A percentile compares a stretch with the other conserved stretches of the same genome.
These are phyloP conservation scores for Ormia ochracea DNA, from an alignment of 2,888 invertebrate species.

Conservation along the genomic window DNA sequence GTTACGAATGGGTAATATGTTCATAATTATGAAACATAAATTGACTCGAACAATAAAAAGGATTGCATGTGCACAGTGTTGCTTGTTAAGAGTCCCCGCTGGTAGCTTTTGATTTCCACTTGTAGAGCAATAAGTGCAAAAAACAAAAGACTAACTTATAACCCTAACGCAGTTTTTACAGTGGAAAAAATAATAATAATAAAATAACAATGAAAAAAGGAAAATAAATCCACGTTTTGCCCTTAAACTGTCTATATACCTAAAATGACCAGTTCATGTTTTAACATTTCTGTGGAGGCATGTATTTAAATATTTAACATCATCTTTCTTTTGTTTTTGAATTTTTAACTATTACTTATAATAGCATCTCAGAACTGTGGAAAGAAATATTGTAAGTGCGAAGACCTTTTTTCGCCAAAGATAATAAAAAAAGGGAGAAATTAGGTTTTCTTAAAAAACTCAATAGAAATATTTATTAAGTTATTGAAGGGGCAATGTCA, in stretches of 20 bases:
- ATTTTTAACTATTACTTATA: no score
- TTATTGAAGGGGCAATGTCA: no score
- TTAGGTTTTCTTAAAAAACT: no score
- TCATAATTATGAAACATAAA: slow-evolving; percentile 56
- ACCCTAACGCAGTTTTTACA: slow-evolving; percentile 41
- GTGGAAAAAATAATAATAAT: background rate
- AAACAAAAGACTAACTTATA: slow-evolving; percentile 56
- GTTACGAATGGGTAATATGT: slow-evolving; percentile 50
- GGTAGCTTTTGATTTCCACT: slow-evolving; percentile 55
- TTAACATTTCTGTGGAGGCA: background rate
- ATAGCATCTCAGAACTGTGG: no score
- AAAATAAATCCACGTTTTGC: slow-evolving; percentile 6
- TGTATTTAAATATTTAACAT: no score
- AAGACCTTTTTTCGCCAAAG: no score
- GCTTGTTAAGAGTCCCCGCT: slow-evolving; percentile 39
- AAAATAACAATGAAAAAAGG: slow-evolving; percentile 3
- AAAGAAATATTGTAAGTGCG: no score
- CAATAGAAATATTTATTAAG: no score
- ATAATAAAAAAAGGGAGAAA: no score
- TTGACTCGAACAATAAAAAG: slow-evolving; percentile 55
- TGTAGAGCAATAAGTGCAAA: slow-evolving; percentile 55
- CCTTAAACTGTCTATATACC: slow-evolving; percentile 4
- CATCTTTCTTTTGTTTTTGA: no score
- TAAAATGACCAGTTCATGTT: background rate
- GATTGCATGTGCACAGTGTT: slow-evolving; percentile 41